Base-by-base conservation (phyloP, 2,113 vertebrate species). In the Suricata suricatta region DNA sequence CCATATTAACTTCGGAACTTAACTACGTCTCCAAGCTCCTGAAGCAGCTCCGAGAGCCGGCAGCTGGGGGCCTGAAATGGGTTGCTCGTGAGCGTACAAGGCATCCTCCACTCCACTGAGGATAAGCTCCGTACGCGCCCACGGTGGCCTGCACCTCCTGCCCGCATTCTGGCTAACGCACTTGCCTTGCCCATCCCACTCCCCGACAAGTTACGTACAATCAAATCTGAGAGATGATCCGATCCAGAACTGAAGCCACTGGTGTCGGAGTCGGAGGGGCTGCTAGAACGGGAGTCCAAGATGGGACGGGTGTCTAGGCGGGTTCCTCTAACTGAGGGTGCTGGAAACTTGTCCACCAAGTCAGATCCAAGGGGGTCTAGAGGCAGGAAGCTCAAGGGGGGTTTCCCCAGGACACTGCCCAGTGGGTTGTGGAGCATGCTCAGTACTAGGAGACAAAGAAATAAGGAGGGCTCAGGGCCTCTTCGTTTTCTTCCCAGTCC, bases 241-340 rank as follows among this genome's bases (percentile, higher is more conserved):
- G 99, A 99, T 76, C 99, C 99, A 33, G 99, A 99, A 99, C 99
- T 99, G 98, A 99, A 99, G 88, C 99, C 99, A 60, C 99, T 99
- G 95, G 99, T 99, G 98, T 99, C 99, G 0, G 99, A 99, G 98
- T 99, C 99, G 0, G 99, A 99, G 25, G 99, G 99, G 96, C 99
- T 99, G 98, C 99, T 99, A 95, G 99, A 99, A 47, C 99, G 99
- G 0, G 99, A 99, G 97, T 99, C 99, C 98, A 99, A 96, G 90
- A 99, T 98, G 83, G 99, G 99, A 44, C 99, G 99, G 0, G 99
- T 99, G 71, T 99, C 99, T 98, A 99, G 98, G 38, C 99, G 99
- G n/a, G 99, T 98, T 31, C 97, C 99, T 98, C 99, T 99, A 82
- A 99, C 99, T 0, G 99, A 97, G 1, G 99, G 99, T 0, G 99